phyloP scores from a whole-genome alignment of 2,888 invertebrate species.

The Xylocampa areola region DNA sequence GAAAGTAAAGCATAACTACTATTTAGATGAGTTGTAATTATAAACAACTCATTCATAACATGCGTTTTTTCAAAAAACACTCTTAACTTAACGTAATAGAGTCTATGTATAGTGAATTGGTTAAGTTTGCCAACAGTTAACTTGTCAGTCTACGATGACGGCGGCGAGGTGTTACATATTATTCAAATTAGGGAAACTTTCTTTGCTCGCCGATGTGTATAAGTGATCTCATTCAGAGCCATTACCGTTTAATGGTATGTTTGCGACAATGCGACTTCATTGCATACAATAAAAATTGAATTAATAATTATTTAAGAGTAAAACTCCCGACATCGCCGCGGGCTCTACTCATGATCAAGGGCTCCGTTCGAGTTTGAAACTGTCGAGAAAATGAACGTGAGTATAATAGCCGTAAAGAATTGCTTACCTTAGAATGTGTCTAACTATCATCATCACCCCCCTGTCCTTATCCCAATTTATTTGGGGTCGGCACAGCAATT shows the following conservation, averaged over 20 bases:
- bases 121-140: slow-evolving; percentile 12
- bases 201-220: slow-evolving; percentile 40
- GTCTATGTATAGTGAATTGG: slow-evolving; percentile 1
- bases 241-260: slow-evolving; percentile 13
- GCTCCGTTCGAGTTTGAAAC: too few relatives aligned
- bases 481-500: too few relatives aligned
- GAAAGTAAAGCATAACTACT: slow-evolving; percentile 60
- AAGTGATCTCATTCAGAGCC: slow-evolving; percentile 34
- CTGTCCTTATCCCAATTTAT: too few relatives aligned
- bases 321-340: too few relatives aligned
- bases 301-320: too few relatives aligned
- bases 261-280: background rate
- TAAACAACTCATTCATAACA: slow-evolving; percentile 20
- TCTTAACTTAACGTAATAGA: slow-evolving; percentile 31
- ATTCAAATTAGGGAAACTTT: slow-evolving; percentile 57
- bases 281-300: too few relatives aligned
- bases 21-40: slow-evolving; percentile 54
- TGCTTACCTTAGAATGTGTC: too few relatives aligned
- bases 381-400: too few relatives aligned
- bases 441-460: too few relatives aligned
- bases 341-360: too few relatives aligned
- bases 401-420: too few relatives aligned
- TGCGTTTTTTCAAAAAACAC: slow-evolving; percentile 4
- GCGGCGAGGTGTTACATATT: slow-evolving; percentile 44
- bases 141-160: slow-evolving; percentile 37